These are phyloP conservation scores for Machaerirhynchus nigripectus DNA, from an alignment of 2,113 vertebrate species.

Conservation along the genomic window DNA sequence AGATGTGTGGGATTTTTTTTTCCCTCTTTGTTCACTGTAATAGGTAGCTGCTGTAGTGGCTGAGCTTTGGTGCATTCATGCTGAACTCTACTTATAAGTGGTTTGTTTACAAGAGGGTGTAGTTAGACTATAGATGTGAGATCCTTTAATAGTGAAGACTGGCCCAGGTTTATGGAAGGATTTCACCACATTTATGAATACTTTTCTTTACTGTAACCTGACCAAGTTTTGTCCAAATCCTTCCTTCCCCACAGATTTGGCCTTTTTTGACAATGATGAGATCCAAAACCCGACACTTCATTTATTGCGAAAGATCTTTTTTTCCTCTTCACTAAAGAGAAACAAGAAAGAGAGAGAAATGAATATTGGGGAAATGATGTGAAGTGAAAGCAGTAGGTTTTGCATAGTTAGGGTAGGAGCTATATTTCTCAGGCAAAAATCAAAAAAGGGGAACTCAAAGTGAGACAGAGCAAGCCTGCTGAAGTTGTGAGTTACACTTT, in stretches of 20 bases:
- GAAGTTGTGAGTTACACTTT: neutral
- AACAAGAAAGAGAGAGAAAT: neutral
- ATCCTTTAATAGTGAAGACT: neutral
- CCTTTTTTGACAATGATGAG: neutral
- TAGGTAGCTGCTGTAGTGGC: neutral
- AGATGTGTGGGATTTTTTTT: neutral
- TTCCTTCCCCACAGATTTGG: neutral
- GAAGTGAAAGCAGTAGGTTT: conserved; percentile 37
- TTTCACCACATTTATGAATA: neutral
- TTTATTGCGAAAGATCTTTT: neutral
- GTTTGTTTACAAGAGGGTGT: neutral
- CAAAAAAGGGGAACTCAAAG: conserved; percentile 17
- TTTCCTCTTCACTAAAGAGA: neutral
- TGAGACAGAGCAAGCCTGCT: neutral
- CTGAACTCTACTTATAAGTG: neutral
- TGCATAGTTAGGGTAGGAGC: neutral
- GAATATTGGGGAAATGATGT: neutral
- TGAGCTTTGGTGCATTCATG: neutral
- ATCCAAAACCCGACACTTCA: neutral
- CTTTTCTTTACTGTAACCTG: neutral
- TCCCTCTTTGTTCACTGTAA: neutral
- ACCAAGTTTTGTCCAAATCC: neutral
- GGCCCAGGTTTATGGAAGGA: neutral
- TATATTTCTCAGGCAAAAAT: neutral
- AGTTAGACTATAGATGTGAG: neutral